Percentiles rank a stretch among this genome's conserved stretches.
Conservation (phyloP, 2,888 invertebrate genomes). For the Cataglyphis rosenhaueri region DNA sequence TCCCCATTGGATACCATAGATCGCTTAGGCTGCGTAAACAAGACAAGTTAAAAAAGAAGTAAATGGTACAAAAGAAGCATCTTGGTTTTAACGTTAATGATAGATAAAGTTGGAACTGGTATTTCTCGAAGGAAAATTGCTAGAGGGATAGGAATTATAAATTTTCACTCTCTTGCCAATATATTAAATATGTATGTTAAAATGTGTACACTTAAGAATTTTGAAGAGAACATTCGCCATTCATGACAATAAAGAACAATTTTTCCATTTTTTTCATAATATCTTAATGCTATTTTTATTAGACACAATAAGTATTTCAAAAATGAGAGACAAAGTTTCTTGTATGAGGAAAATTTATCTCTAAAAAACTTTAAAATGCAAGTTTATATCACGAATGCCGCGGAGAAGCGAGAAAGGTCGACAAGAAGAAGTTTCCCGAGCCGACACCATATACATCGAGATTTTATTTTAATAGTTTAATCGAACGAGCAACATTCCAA, state of each 20-base stretch:
- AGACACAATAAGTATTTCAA: not conserved
- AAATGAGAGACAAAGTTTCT: slow-evolving; percentile 4
- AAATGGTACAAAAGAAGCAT: slow-evolving; percentile 12
- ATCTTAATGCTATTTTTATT: not conserved
- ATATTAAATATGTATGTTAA: slow-evolving; percentile 3
- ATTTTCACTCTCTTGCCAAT: not conserved
- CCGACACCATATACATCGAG: slow-evolving; percentile 34
- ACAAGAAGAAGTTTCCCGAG: slow-evolving; percentile 36
- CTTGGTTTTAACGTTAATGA: slow-evolving; percentile 8
- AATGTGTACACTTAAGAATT: not conserved
- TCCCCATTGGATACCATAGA: slow-evolving; percentile 46
- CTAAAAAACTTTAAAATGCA: not conserved
- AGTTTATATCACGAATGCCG: not conserved
- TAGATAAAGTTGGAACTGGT: not conserved
- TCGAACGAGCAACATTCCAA: slow-evolving; percentile 81
- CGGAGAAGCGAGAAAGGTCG: not conserved
- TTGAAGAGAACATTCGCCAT: not conserved
- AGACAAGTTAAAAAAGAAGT: not conserved
- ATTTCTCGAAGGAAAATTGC: not conserved
- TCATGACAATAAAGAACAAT: not conserved
- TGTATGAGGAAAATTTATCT: not conserved
- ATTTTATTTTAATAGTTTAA: slow-evolving; percentile 80
- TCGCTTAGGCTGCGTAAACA: slow-evolving; percentile 7
- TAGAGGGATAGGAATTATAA: not conserved
- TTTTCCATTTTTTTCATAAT: not conserved